These are phyloP conservation scores for Glaucidium brasilianum DNA, from an alignment of 2,113 vertebrate genomes.

Conservation along the genomic window DNA sequence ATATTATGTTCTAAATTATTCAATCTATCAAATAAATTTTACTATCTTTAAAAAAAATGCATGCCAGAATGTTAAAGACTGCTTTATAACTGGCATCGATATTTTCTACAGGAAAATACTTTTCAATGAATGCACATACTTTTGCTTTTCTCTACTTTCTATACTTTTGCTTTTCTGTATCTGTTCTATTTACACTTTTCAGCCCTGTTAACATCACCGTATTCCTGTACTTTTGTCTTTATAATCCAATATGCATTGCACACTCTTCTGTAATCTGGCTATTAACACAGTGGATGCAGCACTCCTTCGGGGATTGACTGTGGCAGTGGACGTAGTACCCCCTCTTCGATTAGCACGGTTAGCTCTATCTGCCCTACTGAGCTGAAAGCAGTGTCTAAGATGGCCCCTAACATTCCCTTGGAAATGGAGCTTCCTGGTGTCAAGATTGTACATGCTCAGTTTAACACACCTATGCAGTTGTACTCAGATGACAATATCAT, in stretches of 20 bases:
- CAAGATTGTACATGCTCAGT: constrained; percentile 83
- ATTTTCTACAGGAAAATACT: not conserved
- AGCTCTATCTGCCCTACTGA: constrained; percentile 79
- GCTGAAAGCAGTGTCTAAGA: constrained; percentile 77
- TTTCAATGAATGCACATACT: not conserved
- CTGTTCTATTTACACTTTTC: not conserved
- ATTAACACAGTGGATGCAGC: constrained; percentile 75
- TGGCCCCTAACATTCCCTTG: constrained; percentile 81
- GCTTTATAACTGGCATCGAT: not conserved
- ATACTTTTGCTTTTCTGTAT: not conserved
- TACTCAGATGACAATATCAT: constrained; percentile 86
- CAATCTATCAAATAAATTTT: not conserved
- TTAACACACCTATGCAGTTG: constrained; percentile 83
- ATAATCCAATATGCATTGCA: not conserved
- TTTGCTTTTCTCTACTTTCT: constrained; percentile 2
- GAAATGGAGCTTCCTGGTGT: constrained; percentile 83
- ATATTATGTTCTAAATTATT: not conserved
- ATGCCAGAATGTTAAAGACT: not conserved
- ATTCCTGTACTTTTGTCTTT: constrained; percentile 47
- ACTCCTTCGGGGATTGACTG: constrained; percentile 76
- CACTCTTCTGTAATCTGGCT: constrained; percentile 9
- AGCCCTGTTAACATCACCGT: constrained; percentile 44
- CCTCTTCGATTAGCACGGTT: constrained; percentile 77
- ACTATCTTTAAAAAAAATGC: not conserved
- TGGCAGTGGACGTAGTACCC: constrained; percentile 78